These are phyloP conservation scores for Zaprionus davidi DNA, from an alignment of 1,140 invertebrate genomes.

Conservation along the genomic window DNA sequence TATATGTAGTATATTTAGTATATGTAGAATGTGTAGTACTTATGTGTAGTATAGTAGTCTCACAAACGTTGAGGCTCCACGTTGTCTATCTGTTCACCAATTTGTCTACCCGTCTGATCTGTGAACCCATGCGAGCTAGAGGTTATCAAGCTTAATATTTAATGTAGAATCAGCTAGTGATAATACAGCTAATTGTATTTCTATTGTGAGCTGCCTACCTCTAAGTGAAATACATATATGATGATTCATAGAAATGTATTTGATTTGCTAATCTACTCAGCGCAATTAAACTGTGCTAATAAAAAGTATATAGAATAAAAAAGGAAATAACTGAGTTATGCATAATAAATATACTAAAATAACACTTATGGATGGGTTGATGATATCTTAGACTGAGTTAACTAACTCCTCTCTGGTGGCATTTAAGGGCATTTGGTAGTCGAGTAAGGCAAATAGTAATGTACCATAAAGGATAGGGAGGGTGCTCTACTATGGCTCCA, in stretches of 20 bases:
- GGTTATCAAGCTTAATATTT: not conserved
- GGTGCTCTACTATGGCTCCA: constrained; percentile 15
- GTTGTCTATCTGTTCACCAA: not conserved
- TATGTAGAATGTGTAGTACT: not conserved
- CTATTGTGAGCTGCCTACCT: not conserved
- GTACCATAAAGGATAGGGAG: not conserved
- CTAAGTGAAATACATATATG: not conserved
- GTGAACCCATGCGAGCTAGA: not conserved
- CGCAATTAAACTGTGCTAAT: not conserved
- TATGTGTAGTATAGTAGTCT: not conserved
- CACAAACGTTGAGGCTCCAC: not conserved
- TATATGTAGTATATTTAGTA: not conserved
- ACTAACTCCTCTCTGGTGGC: no score
- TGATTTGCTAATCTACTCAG: not conserved
- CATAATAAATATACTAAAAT: no score
- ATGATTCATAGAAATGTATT: not conserved
- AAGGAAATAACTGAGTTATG: no score
- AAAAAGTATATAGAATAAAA: no score
- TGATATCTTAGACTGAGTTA: no score
- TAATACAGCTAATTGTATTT: not conserved
- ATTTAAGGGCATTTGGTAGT: not conserved
- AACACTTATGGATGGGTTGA: no score
- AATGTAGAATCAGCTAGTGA: not conserved
- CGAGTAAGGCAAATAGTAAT: not conserved
- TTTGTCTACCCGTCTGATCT: not conserved